Evolutionary conservation across 1,140 invertebrate species (phyloP).

Genomic region (Cotesia glomerata): DNA sequence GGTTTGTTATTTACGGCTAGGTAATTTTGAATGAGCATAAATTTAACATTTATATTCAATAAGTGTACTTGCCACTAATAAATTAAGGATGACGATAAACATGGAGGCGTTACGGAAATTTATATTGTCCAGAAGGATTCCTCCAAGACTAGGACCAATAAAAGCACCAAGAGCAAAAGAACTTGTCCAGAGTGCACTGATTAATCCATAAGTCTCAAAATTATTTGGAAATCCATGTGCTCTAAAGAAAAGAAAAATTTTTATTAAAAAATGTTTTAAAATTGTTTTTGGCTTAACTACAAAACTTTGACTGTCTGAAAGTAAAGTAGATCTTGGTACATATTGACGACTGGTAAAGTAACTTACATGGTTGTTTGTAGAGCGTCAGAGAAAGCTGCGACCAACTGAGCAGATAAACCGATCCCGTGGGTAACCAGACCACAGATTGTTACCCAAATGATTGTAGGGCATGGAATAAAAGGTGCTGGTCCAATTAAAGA

Average conservation of each 20-base stretch:
- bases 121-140: conserved; percentile 75
- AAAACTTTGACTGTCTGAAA: neutral
- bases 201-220: conserved; percentile 81
- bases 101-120: conserved; percentile 75
- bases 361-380: conserved; percentile 76
- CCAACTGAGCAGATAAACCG: conserved; percentile 80
- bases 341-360: conserved; percentile 16
- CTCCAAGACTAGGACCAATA: conserved; percentile 79
- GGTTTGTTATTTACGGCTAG: neutral
- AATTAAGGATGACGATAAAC: conserved; percentile 74
- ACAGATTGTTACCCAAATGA: conserved; percentile 71
- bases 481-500: conserved; percentile 77
- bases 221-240: conserved; percentile 78
- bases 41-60: conserved; percentile 13
- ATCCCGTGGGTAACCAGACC: conserved; percentile 79
- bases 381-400: conserved; percentile 83
- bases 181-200: conserved; percentile 86
- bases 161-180: conserved; percentile 86
- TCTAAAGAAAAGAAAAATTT: conserved; percentile 52
- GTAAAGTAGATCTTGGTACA: neutral
- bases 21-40: conserved; percentile 8
- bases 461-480: conserved; percentile 70
- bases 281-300: too few relatives aligned
- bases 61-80: conserved; percentile 68
- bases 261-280: neutral